Percentiles rank a stretch among this genome's conserved stretches.
Evolutionary conservation across 2,888 invertebrate species (phyloP).

Genomic region (Papilio gigon): DNA sequence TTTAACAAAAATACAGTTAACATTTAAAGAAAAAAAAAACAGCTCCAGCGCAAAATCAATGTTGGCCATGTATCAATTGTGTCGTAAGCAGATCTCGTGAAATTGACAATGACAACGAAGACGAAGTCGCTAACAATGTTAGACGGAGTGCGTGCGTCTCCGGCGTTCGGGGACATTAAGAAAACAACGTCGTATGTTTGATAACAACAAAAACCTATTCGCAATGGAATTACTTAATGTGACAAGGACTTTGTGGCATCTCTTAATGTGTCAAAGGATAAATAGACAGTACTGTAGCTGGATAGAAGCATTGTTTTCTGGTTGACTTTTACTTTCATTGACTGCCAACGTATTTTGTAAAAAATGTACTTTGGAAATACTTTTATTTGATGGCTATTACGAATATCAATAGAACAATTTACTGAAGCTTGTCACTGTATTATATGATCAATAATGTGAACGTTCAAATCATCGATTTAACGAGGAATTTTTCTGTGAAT

Average conservation of each 20-base stretch:
- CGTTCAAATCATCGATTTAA: neutral
- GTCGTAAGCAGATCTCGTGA: slow-evolving; percentile 15
- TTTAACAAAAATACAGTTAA: too few relatives aligned
- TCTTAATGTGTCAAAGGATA: slow-evolving; percentile 28
- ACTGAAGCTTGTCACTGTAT: too few relatives aligned
- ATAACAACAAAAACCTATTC: slow-evolving; percentile 27
- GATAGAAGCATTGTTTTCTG: neutral
- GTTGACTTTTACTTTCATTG: neutral
- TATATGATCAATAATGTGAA: neutral
- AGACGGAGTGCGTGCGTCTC: slow-evolving; percentile 28
- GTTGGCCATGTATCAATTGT: neutral
- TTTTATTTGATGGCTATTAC: too few relatives aligned
- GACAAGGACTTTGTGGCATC: slow-evolving; percentile 4
- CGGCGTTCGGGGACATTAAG: slow-evolving; percentile 1
- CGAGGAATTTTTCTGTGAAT: neutral
- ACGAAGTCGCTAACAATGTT: slow-evolving; percentile 31
- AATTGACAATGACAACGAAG: slow-evolving; percentile 32
- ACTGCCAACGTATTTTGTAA: too few relatives aligned
- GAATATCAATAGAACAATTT: too few relatives aligned
- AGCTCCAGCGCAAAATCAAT: slow-evolving; percentile 1
- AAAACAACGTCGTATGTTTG: slow-evolving; percentile 26
- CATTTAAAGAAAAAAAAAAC: neutral
- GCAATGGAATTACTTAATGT: slow-evolving; percentile 21
- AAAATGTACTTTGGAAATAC: too few relatives aligned
- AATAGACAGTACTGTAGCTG: neutral